Percentiles rank a stretch among this genome's conserved stretches.
These are phyloP conservation scores for Theretra japonica DNA, from an alignment of 2,888 invertebrate genomes.

Conservation along the genomic window DNA sequence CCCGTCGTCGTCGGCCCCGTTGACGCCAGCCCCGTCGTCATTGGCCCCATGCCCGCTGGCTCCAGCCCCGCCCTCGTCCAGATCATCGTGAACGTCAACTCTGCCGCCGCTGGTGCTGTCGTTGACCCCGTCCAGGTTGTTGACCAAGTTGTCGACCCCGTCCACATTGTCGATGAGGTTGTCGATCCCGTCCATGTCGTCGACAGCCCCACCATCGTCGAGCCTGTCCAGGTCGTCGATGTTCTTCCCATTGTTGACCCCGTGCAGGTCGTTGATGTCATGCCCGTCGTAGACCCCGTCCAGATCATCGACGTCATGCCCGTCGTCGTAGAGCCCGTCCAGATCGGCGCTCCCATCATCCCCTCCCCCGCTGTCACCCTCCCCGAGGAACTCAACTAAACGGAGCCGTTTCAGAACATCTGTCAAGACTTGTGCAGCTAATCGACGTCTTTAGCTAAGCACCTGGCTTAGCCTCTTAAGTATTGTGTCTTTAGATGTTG, in stretches of 20 bases:
- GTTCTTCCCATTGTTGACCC: slow-evolving; percentile 34
- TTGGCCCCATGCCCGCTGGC: slow-evolving; percentile 23
- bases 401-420: not conserved
- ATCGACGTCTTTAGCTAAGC: no score
- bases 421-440: not conserved
- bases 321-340: slow-evolving; percentile 10
- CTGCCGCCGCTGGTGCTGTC: slow-evolving; percentile 40
- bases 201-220: not conserved
- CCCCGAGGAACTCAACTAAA: slow-evolving; percentile 58
- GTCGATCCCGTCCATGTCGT: slow-evolving; percentile 33
- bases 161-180: slow-evolving; percentile 26
- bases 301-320: slow-evolving; percentile 19
- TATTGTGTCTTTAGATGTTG: no score
- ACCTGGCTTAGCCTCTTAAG: no score
- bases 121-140: slow-evolving; percentile 27
- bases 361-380: slow-evolving; percentile 46
- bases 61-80: slow-evolving; percentile 46
- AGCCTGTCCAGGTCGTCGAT: slow-evolving; percentile 13
- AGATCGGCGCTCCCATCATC: slow-evolving; percentile 40
- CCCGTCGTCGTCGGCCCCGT: slow-evolving; percentile 32
- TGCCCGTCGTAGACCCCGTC: slow-evolving; percentile 11
- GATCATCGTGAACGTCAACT: slow-evolving; percentile 52
- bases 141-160: slow-evolving; percentile 28
- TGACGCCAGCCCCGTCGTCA: slow-evolving; percentile 26
- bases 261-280: slow-evolving; percentile 22